Conservation (phyloP, 1,140 invertebrate species). For the Lepidostoma basale region DNA sequence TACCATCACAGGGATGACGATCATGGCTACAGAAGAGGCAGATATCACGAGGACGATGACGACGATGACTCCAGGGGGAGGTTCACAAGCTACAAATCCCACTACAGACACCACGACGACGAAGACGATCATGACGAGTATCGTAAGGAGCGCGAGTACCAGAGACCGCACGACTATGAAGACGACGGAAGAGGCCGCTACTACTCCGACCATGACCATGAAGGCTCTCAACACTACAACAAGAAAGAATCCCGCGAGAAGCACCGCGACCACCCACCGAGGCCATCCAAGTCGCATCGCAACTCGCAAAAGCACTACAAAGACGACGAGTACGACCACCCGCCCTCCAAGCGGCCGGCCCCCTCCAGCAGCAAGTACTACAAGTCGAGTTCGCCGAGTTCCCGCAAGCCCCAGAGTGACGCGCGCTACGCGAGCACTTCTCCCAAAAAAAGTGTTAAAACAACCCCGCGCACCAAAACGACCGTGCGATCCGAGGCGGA, state of each 20-base stretch:
- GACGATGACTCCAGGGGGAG: conserved; percentile 26
- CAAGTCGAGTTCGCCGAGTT: conserved; percentile 1
- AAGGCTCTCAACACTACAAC: conserved; percentile 8
- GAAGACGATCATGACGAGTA: conserved; percentile 31
- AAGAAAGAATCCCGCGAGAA: conserved; percentile 6
- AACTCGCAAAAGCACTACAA: conserved; percentile 23
- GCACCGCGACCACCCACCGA: neutral
- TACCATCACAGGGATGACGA: conserved; percentile 49
- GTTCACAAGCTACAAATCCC: conserved; percentile 13
- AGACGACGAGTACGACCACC: conserved; percentile 22
- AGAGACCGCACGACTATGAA: conserved; percentile 22
- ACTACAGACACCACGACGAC: conserved; percentile 23
- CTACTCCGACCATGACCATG: conserved; percentile 17
- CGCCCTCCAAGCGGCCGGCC: neutral
- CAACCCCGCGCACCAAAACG: neutral
- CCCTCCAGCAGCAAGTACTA: conserved; percentile 23
- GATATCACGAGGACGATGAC: conserved; percentile 19
- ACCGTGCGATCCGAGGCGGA: conserved; percentile 34
- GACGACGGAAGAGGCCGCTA: conserved; percentile 22
- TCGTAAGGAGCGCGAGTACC: conserved; percentile 11
- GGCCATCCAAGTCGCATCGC: conserved; percentile 1
- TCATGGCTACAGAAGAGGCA: neutral
- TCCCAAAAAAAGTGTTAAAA: conserved; percentile 22
- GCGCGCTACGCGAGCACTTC: conserved; percentile 15
- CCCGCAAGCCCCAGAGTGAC: conserved; percentile 16